Conservation (phyloP, 2,888 invertebrate genomes). For the Anagyrus pseudococci region DNA sequence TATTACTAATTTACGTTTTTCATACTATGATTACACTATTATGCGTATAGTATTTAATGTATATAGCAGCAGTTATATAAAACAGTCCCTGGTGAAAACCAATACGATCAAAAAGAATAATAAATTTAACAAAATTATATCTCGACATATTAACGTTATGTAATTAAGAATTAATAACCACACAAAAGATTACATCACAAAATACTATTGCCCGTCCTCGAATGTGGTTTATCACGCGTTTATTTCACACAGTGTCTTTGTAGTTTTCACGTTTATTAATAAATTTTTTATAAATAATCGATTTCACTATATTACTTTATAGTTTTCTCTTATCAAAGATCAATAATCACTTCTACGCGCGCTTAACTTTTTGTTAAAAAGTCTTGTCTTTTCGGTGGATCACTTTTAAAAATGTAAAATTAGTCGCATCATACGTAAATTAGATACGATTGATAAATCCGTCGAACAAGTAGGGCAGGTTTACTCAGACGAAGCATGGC, state of each 20-base stretch:
- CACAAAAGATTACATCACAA: constrained; percentile 53
- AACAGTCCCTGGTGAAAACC: constrained; percentile 61
- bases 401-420: constrained; percentile 35
- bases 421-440: constrained; percentile 18
- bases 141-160: constrained; percentile 51
- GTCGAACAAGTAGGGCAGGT: not conserved
- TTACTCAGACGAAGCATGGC: constrained; percentile 31
- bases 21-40: constrained; percentile 54
- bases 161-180: constrained; percentile 58
- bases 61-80: constrained; percentile 58
- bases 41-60: constrained; percentile 54
- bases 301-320: constrained; percentile 34
- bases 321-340: constrained; percentile 32
- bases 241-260: constrained; percentile 29
- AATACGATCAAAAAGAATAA: constrained; percentile 58
- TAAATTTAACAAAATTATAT: constrained; percentile 59
- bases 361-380: constrained; percentile 25
- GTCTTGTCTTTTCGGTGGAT: constrained; percentile 35
- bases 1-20: constrained; percentile 49
- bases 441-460: constrained; percentile 33
- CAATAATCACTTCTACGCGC: constrained; percentile 39
- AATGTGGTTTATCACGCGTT: constrained; percentile 42
- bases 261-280: constrained; percentile 31
- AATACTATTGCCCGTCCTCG: constrained; percentile 55
- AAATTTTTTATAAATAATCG: constrained; percentile 1